phyloP scores from a whole-genome alignment of 2,797 vertebrate genomes.

The Phoeniculus purpureus region DNA sequence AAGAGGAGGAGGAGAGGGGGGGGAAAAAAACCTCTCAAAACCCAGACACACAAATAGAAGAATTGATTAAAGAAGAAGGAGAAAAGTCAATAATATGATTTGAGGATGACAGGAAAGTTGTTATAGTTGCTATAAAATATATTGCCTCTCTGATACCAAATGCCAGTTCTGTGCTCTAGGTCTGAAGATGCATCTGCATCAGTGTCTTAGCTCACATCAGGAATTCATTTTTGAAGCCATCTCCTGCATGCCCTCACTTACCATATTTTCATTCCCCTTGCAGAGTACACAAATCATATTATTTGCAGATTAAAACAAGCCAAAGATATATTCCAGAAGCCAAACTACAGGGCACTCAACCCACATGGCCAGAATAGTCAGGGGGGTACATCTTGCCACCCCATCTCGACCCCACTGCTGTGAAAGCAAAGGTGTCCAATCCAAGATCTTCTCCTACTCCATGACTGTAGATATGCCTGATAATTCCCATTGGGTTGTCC shows the following conservation, averaged over 20 bases:
- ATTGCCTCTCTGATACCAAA: neutral
- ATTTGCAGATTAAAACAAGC: neutral
- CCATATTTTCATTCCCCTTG: neutral
- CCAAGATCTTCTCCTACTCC: neutral
- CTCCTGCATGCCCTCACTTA: neutral
- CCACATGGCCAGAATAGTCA: neutral
- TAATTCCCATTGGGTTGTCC: neutral
- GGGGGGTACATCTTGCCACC: neutral
- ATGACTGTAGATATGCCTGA: neutral
- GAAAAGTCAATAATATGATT: neutral
- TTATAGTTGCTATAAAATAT: neutral
- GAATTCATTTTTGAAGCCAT: neutral
- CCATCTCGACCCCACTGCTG: neutral
- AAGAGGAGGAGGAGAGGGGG: neutral
- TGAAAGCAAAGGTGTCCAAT: neutral
- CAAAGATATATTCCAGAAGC: neutral
- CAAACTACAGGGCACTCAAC: neutral
- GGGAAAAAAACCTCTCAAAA: neutral
- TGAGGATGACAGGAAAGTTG: neutral
- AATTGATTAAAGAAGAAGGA: slow-evolving; percentile 39
- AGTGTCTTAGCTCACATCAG: neutral
- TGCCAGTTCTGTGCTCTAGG: neutral
- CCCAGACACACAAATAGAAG: neutral
- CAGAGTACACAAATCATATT: rapidly evolving
- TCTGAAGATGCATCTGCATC: neutral